Percentiles rank a stretch among this genome's conserved stretches.
Evolutionary conservation across 2,888 invertebrate species (phyloP).

Genomic region (Aradus depressus): DNA sequence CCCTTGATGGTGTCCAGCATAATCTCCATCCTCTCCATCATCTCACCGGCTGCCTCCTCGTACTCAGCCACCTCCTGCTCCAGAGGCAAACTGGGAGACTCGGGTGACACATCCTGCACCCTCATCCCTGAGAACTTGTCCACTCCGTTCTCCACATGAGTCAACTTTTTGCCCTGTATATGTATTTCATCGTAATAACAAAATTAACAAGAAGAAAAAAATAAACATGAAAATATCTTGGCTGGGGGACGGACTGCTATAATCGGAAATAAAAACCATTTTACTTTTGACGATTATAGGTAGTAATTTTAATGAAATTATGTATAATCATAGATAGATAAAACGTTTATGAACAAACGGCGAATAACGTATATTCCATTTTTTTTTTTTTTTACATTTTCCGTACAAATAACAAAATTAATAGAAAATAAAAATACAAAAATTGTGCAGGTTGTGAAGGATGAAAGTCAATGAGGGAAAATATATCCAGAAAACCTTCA

Average conservation of each 20-base stretch:
- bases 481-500: too few species aligned
- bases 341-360: too few species aligned
- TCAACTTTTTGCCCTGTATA: conserved; percentile 16
- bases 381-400: too few species aligned
- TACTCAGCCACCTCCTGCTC: conserved; percentile 33
- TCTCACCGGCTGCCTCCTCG: conserved; percentile 35
- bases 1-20: conserved; percentile 48
- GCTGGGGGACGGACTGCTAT: background rate
- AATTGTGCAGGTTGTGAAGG: too few species aligned
- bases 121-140: conserved; percentile 12
- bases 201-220: background rate
- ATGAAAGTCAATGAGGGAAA: too few species aligned
- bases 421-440: too few species aligned
- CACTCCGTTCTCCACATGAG: conserved; percentile 13
- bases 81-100: conserved; percentile 26
- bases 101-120: conserved; percentile 15
- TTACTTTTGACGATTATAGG: too few species aligned
- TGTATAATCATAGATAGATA: too few species aligned
- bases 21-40: conserved; percentile 47
- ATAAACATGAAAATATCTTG: background rate
- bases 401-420: too few species aligned
- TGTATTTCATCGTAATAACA: background rate
- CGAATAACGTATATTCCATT: too few species aligned
- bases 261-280: background rate
- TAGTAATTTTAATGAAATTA: too few species aligned